Conservation (phyloP, 2,888 invertebrate species). For the Pseudoips prasinana region DNA sequence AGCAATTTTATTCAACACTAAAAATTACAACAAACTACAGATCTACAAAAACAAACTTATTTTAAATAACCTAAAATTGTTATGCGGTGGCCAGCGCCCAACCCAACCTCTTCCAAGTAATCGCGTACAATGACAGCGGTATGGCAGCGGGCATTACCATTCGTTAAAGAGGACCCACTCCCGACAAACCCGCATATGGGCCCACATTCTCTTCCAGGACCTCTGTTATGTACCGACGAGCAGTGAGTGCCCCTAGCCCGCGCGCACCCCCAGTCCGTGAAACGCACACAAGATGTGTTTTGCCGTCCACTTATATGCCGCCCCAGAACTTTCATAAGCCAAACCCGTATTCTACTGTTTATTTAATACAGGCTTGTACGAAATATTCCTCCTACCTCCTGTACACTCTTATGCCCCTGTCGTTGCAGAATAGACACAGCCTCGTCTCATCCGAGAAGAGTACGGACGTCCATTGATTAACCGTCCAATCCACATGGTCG, state of each 20-base stretch:
- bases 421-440: conserved; percentile 18
- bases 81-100: too few relatives aligned
- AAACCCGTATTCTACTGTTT: conserved; percentile 3
- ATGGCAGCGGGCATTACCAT: conserved; percentile 21
- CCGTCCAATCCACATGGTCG: conserved; percentile 15
- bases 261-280: neutral
- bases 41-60: too few relatives aligned
- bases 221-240: neutral
- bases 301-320: neutral
- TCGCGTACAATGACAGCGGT: conserved; percentile 8
- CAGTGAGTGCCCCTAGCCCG: neutral
- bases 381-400: conserved; percentile 7
- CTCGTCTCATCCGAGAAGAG: conserved; percentile 14
- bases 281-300: conserved; percentile 2
- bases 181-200: conserved; percentile 4
- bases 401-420: conserved; percentile 20
- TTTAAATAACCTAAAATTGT: too few relatives aligned
- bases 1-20: too few relatives aligned
- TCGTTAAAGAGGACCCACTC: conserved; percentile 11
- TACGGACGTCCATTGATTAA: conserved; percentile 11
- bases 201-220: conserved; percentile 1
- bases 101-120: conserved; percentile 21
- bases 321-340: conserved; percentile 5
- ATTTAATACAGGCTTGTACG: neutral
- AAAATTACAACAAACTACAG: too few relatives aligned